Base-by-base conservation (phyloP, 1,140 invertebrate species). In the Epicauta chinensis region DNA sequence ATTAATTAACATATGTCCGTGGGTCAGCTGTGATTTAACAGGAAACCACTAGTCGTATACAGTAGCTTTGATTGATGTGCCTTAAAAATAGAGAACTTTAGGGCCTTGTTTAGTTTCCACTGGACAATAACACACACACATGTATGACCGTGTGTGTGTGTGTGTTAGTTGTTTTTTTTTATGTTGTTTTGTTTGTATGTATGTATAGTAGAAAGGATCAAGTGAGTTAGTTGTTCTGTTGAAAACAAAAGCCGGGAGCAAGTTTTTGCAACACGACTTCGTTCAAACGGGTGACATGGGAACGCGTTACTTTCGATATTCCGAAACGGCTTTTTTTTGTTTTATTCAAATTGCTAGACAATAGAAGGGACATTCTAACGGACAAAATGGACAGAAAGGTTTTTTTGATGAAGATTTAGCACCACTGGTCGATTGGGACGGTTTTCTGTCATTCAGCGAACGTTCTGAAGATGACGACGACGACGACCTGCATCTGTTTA, bases 1-100 rank as follows among this genome's bases (percentile, higher is more conserved):
- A 39, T 49, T 39, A 49, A 49, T 49, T 49, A 49, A 49, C 35
- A 49, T 49, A 49, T 49, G 46, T 49, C 35, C 46, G 36, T 40
- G 46, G 46, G 46, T 49, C 46, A 49, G 46, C 46, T 49, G 46
- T 30, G 46, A 39, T 39, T 49, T 49, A n/a, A 40, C 16, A 40
- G 46, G 46, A 40, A 49, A 40, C 45, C 31, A 46, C 32, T 12
- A 10, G 3, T 3, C 10, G 12, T 10, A 34, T 11, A 2, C 10
- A 11, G 12, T 38, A 23, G 36, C 46, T 29, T 49, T 49, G 46
- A 49, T 49, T 49, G 46, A 49, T 49, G 46, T 36, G 46, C 46
- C 46, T 39, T 49, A 49, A 38, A 35, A 31, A 17, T 36, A 30
- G 16, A 30, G 14, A 23, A 30, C 37, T 49, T 34, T 49, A 49